A percentile compares a stretch with the other conserved stretches of the same genome.
These are phyloP conservation scores for Ormyrus pomaceus DNA, from an alignment of 2,888 invertebrate genomes.

Conservation along the genomic window DNA sequence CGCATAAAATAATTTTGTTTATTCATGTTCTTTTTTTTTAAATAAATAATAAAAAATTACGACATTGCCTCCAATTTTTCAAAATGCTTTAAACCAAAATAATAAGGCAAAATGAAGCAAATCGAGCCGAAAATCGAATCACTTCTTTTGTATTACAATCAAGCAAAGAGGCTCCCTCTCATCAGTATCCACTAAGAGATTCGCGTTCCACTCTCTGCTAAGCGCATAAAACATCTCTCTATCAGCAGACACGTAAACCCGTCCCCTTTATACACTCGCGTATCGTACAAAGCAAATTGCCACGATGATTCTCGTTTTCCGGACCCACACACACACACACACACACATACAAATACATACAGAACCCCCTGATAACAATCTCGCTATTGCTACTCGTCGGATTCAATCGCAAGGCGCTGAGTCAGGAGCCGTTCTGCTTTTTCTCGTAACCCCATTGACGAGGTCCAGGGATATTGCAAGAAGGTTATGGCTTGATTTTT, in stretches of 20 bases:
- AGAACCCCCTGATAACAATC: too few relatives aligned
- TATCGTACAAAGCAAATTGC: constrained; percentile 39
- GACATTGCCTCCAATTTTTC: too few relatives aligned
- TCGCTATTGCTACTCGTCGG: too few relatives aligned
- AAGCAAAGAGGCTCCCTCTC: not conserved
- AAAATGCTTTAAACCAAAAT: too few relatives aligned
- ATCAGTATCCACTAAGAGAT: constrained; percentile 19
- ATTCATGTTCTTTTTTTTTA: too few relatives aligned
- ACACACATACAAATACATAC: too few relatives aligned
- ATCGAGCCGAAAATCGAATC: too few relatives aligned
- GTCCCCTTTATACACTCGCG: not conserved
- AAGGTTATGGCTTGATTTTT: not conserved
- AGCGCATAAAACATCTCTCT: not conserved
- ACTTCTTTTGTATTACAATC: too few relatives aligned
- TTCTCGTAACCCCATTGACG: constrained; percentile 4
- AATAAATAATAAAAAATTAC: too few relatives aligned
- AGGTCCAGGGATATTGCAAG: constrained; percentile 1
- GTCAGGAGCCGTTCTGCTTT: not conserved
- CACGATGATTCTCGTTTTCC: constrained; percentile 36
- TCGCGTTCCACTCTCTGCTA: not conserved
- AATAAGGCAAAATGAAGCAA: too few relatives aligned
- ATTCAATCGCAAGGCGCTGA: not conserved
- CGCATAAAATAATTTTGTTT: too few relatives aligned
- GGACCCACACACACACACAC: not conserved
- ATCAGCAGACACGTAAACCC: not conserved